Evolutionary conservation across 92 coral and sea anemone genomes (phyloP), one percentile per base, ranked within the genome.

Genomic region (Epizoanthus fatuus): DNA sequence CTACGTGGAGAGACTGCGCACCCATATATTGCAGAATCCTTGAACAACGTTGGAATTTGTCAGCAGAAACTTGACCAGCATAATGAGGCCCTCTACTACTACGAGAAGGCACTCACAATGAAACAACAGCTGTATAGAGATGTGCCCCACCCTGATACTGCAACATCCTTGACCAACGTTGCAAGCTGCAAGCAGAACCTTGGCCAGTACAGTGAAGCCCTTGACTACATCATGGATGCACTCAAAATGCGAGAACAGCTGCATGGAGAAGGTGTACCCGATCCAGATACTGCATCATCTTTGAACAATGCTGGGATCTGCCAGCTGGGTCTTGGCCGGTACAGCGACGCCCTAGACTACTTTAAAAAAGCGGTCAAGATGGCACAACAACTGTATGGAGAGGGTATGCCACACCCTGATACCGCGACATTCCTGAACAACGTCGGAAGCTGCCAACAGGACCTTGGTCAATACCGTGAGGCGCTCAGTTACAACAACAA

Each of bases 231-330:
- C 53, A 9, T 49, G 53, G 53, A 75, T 4, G 19, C 75, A 4
- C 35, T 70, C 15, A 3, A 1, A 8, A 49, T 49, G 53, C 9
- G 53, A 8, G 53, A 49, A 49, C 13, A 49, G 53, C 53, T 49
- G 2, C 53, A 49, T 49, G 53, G 53, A 8, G 53, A 8, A 9
- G 11, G 11, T 49, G 53, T 49, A 12, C 19, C 86, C 17, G 53
- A 44, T 51, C 54, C 52, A 2, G 16, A 17, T 12, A 81, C 45
- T 52, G 77, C 68, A 68, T n/a, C 10, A 51, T 7, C 32, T 8
- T 15, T 45, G 13, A 67, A 81, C 66, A 67, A 81, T 65, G 39
- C 51, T 64, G 86, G 86, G 1, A 15, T 14, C 4, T 81, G 86
- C 54, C 10, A 15, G 8, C 5, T 9, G 14, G n/a, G 49, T 2